Evolutionary conservation across 1,140 invertebrate genomes (phyloP).

Genomic region (Penaeus japonicus): DNA sequence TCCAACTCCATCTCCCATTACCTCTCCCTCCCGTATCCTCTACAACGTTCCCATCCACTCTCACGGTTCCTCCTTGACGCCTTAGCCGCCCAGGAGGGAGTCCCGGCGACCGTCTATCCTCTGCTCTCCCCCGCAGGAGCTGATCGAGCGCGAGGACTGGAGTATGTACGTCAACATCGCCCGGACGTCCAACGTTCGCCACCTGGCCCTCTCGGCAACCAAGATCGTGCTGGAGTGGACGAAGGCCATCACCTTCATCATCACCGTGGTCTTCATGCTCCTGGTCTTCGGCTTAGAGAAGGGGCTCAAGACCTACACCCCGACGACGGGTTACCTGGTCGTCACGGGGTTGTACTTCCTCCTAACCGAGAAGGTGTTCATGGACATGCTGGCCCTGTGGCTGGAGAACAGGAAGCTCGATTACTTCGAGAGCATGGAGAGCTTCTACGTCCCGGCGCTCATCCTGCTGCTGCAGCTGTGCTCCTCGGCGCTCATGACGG

Average conservation of each 20-base stretch:
- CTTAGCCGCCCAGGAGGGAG: neutral
- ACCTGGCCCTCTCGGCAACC: conserved; percentile 81
- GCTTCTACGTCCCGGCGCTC: conserved; percentile 55
- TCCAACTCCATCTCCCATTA: too few relatives aligned
- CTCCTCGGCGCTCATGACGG: conserved; percentile 40
- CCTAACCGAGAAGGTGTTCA: conserved; percentile 74
- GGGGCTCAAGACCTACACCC: conserved; percentile 77
- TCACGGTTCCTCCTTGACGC: neutral
- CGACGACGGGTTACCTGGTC: conserved; percentile 71
- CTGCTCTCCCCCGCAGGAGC: conserved; percentile 63
- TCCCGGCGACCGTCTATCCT: too few relatives aligned
- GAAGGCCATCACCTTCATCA: conserved; percentile 80
- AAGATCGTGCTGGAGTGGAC: conserved; percentile 84
- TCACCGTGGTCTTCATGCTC: conserved; percentile 80
- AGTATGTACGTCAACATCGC: conserved; percentile 77
- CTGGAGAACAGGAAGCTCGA: conserved; percentile 52
- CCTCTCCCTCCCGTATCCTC: too few relatives aligned
- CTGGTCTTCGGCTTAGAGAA: conserved; percentile 78
- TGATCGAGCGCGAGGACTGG: conserved; percentile 79
- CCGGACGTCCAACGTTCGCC: conserved; percentile 76
- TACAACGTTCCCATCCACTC: neutral
- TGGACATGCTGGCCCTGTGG: conserved; percentile 46
- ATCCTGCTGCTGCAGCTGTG: conserved; percentile 52
- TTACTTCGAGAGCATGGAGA: conserved; percentile 59
- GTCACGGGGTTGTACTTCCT: conserved; percentile 76